Conservation (phyloP, 2,888 invertebrate genomes). For the Lycophotia porphyrea region DNA sequence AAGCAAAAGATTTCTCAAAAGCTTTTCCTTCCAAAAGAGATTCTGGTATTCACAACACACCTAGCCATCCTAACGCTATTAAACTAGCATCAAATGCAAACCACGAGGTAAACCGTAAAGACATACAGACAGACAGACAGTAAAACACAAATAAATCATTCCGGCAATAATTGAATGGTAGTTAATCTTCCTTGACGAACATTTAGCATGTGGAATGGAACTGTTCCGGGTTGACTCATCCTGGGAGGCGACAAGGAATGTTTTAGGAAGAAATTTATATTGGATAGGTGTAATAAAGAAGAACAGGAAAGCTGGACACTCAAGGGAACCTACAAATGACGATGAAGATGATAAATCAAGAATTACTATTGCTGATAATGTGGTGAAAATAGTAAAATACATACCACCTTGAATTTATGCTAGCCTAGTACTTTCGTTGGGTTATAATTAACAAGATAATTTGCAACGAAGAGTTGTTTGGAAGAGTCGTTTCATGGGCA, state of each 20-base stretch:
- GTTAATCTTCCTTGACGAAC: conserved; percentile 12
- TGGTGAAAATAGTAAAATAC: neutral
- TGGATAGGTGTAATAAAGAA: neutral
- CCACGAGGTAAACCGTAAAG: conserved; percentile 37
- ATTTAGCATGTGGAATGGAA: conserved; percentile 8
- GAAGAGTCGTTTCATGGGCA: neutral
- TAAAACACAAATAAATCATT: conserved; percentile 56
- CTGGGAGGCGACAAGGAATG: neutral
- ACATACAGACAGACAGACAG: conserved; percentile 33
- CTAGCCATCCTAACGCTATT: conserved; percentile 20
- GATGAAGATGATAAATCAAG: neutral
- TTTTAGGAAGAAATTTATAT: neutral
- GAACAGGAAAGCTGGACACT: neutral
- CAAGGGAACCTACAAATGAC: neutral
- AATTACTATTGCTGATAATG: neutral
- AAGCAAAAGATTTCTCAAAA: neutral
- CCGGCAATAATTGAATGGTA: conserved; percentile 26
- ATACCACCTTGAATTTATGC: neutral
- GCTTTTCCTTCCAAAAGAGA: neutral
- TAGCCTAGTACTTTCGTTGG: neutral
- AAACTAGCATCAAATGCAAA: conserved; percentile 22
- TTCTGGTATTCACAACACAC: neutral
- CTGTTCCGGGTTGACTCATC: conserved; percentile 31
- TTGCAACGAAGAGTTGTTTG: neutral
- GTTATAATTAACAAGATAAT: too few species aligned